Evolutionary conservation across 2,113 vertebrate genomes (phyloP).

Genomic region (Carollia perspicillata): DNA sequence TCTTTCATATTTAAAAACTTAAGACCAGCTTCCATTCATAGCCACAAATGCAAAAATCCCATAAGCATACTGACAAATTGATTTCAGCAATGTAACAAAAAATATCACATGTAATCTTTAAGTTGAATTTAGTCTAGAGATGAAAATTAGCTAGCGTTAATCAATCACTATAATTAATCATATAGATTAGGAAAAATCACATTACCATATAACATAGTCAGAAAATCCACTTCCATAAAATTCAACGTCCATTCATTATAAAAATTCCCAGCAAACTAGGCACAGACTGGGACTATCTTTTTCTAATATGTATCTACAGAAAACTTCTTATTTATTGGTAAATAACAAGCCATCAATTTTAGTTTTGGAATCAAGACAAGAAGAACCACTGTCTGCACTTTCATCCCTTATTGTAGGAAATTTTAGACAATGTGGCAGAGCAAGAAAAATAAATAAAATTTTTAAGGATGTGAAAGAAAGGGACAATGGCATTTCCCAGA

Average conservation of each 20-base stretch:
- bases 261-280: neutral
- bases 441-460: conserved; percentile 15
- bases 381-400: neutral
- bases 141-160: neutral
- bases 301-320: neutral
- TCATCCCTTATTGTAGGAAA: neutral
- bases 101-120: neutral
- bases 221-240: neutral
- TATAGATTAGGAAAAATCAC: neutral
- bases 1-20: conserved; percentile 8
- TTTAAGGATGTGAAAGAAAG: neutral
- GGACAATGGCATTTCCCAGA: neutral
- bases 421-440: neutral
- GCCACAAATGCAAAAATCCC: neutral
- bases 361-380: neutral
- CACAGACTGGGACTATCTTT: neutral
- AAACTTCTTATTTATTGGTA: neutral
- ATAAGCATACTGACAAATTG: neutral
- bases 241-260: neutral
- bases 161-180: neutral
- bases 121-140: neutral
- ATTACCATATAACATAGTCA: neutral
- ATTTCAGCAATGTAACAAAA: neutral
- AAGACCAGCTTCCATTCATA: neutral
- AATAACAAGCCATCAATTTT: neutral